Conservation (phyloP, 1,140 invertebrate genomes). For the Trachymyrmex cornetzi region DNA sequence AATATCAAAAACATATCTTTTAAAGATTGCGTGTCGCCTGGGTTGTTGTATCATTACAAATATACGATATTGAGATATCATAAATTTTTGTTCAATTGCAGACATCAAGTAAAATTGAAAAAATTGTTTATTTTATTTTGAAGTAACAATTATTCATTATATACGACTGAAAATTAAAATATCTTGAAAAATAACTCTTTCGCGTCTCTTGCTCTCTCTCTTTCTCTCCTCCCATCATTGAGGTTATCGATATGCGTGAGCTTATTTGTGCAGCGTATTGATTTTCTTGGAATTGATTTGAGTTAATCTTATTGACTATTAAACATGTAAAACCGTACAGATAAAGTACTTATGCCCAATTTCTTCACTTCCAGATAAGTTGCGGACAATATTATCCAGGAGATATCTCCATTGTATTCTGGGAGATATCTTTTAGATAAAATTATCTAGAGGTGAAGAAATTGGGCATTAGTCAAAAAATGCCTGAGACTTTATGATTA, state of each 20-base stretch:
- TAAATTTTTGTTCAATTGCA: not conserved
- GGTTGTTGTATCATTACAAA: not conserved
- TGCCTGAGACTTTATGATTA: too few relatives aligned
- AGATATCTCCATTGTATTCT: too few relatives aligned
- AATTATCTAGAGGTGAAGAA: too few relatives aligned
- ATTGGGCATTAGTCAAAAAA: too few relatives aligned
- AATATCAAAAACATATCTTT: too few relatives aligned
- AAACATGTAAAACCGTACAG: conserved; percentile 79
- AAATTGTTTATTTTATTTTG: not conserved
- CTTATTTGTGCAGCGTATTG: conserved; percentile 70
- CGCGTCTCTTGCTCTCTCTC: not conserved
- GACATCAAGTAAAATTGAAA: not conserved
- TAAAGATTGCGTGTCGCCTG: too few relatives aligned
- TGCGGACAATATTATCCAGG: too few relatives aligned
- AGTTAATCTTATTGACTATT: conserved; percentile 81
- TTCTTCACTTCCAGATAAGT: too few relatives aligned
- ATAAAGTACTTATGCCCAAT: too few relatives aligned
- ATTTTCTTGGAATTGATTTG: conserved; percentile 80
- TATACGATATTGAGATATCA: not conserved
- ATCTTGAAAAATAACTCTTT: not conserved
- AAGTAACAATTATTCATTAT: not conserved
- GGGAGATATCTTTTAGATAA: too few relatives aligned
- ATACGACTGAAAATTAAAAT: not conserved
- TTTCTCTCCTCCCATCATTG: conserved; percentile 37
- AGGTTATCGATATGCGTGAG: conserved; percentile 74